Percentiles rank a stretch among this genome's conserved stretches.
Conservation (phyloP, 2,888 invertebrate species). For the Diaprepes abbreviatus region DNA sequence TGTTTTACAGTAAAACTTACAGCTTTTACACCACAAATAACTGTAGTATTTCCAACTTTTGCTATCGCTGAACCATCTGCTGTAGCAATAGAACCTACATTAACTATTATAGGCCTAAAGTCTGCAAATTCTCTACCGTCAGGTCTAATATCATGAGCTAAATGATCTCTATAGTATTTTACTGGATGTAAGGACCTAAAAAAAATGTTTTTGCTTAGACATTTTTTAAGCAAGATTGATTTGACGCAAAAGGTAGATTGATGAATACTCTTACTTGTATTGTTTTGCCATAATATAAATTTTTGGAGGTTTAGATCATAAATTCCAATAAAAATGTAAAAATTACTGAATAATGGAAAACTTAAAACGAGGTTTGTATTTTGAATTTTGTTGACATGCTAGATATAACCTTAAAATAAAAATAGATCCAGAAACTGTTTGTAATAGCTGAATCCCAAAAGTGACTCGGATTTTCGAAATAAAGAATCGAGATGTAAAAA, state of each 20-base stretch:
- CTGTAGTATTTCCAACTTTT: slow-evolving; percentile 86
- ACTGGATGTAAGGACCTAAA: slow-evolving; percentile 80
- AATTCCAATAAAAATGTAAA: no score
- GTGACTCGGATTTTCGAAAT: no score
- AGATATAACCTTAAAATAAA: background rate
- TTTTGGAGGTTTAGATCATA: no score
- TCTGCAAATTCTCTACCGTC: slow-evolving; percentile 82
- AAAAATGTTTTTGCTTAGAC: background rate
- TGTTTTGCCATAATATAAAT: slow-evolving; percentile 7
- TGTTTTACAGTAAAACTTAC: slow-evolving; percentile 68
- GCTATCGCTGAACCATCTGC: slow-evolving; percentile 84
- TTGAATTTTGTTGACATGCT: background rate
- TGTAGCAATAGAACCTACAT: slow-evolving; percentile 74
- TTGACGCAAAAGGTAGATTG: background rate
- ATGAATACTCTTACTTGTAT: background rate
- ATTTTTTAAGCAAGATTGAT: no score
- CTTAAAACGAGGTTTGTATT: background rate
- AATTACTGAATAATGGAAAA: background rate
- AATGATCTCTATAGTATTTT: slow-evolving; percentile 82
- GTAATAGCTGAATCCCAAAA: no score
- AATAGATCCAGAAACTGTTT: no score
- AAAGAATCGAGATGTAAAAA: no score
- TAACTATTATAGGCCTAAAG: slow-evolving; percentile 77
- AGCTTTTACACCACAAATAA: slow-evolving; percentile 88
- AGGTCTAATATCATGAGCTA: slow-evolving; percentile 79